Evolutionary conservation across 1,140 invertebrate genomes (phyloP).

Genomic region (Leucophenga varia): DNA sequence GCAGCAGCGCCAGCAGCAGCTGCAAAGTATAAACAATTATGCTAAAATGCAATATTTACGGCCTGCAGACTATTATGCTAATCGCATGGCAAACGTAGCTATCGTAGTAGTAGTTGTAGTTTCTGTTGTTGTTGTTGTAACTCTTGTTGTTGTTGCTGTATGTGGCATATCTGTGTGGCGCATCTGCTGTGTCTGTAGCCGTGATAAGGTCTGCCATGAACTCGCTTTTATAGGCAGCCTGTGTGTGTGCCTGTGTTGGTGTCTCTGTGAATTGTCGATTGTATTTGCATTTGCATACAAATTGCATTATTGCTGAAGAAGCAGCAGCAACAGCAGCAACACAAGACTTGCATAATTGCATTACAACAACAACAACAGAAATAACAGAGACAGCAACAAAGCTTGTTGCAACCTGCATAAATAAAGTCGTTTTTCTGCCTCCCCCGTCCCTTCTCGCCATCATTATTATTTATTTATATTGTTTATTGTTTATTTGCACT

Average conservation of each 20-base stretch:
- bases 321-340: slow-evolving; percentile 22
- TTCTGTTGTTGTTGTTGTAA: background rate
- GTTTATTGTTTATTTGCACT: slow-evolving; percentile 11
- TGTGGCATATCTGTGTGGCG: background rate
- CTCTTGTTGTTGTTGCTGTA: slow-evolving; percentile 14
- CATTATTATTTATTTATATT: slow-evolving; percentile 14
- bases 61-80: slow-evolving; percentile 46
- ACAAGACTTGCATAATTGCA: slow-evolving; percentile 13
- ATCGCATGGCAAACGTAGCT: slow-evolving; percentile 11
- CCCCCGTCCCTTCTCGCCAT: slow-evolving; percentile 7
- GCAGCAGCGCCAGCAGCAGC: slow-evolving; percentile 34
- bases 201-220: slow-evolving; percentile 18
- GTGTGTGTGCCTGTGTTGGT: too few relatives aligned
- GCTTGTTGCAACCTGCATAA: slow-evolving; percentile 21
- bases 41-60: slow-evolving; percentile 52
- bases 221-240: too few relatives aligned
- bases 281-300: slow-evolving; percentile 51
- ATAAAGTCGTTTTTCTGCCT: slow-evolving; percentile 15
- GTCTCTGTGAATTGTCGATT: too few relatives aligned
- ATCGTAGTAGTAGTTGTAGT: background rate
- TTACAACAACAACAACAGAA: background rate
- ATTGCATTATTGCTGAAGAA: slow-evolving; percentile 49
- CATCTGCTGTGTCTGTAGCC: slow-evolving; percentile 13
- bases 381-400: background rate
- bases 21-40: slow-evolving; percentile 49